Conservation (phyloP, 2,113 vertebrate species). For the Corythoichthys haematopterus region DNA sequence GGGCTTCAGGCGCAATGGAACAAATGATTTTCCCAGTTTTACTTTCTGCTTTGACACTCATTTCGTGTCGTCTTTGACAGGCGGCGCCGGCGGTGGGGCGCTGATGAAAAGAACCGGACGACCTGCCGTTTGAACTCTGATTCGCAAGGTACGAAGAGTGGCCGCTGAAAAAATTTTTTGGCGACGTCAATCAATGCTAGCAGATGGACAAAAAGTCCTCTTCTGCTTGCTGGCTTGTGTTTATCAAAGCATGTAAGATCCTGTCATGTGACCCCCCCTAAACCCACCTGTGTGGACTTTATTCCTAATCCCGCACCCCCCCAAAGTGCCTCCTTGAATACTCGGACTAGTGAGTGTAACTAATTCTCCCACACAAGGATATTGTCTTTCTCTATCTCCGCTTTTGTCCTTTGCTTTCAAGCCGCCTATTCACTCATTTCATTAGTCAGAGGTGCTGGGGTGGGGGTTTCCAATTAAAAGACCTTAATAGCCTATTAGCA, state of each 20-base stretch:
- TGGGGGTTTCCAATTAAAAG: slow-evolving; percentile 56
- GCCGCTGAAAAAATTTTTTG: too few species aligned
- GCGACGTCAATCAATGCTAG: too few species aligned
- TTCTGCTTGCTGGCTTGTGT: slow-evolving; percentile 44
- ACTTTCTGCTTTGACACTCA: too few species aligned
- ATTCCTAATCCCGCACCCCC: slow-evolving; percentile 58
- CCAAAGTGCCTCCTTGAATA: slow-evolving; percentile 54
- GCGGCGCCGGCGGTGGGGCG: too few species aligned
- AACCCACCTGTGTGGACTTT: slow-evolving; percentile 76
- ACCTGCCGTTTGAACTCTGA: too few species aligned
- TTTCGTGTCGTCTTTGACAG: too few species aligned
- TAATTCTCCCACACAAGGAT: slow-evolving; percentile 77
- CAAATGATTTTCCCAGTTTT: too few species aligned
- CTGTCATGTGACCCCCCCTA: slow-evolving; percentile 71
- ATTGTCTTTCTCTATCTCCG: slow-evolving; percentile 69
- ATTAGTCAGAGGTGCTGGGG: slow-evolving; percentile 53
- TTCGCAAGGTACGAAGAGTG: too few species aligned
- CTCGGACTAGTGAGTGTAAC: slow-evolving; percentile 77
- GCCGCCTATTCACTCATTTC: slow-evolving; percentile 64
- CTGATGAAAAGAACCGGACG: too few species aligned
- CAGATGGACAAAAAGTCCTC: slow-evolving; percentile 24
- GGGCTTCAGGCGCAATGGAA: too few species aligned
- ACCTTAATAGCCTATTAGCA: slow-evolving; percentile 68
- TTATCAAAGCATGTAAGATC: slow-evolving; percentile 71
- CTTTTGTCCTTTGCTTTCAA: slow-evolving; percentile 67